A percentile compares a stretch with the other conserved stretches of the same genome.
These are phyloP conservation scores for Cichlasoma orientale DNA, from an alignment of 2,797 vertebrate species.

Conservation along the genomic window DNA sequence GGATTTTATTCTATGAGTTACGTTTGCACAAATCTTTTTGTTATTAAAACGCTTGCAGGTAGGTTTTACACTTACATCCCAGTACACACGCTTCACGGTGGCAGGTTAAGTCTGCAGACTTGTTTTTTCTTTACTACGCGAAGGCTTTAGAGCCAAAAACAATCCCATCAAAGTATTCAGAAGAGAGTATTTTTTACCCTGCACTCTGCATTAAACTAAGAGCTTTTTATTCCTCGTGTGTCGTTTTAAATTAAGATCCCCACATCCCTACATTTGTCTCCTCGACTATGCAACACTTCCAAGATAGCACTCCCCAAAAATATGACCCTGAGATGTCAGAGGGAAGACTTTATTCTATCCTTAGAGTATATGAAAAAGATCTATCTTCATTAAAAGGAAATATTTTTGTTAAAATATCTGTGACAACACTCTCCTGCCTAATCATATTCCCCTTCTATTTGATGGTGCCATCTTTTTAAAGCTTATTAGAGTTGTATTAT, in stretches of 20 bases:
- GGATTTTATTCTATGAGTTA: constrained; percentile 62
- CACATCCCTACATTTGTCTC: constrained; percentile 31
- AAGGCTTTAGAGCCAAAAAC: constrained; percentile 45
- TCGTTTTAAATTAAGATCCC: constrained; percentile 53
- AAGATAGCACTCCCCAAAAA: constrained; percentile 61
- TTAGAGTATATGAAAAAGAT: constrained; percentile 58
- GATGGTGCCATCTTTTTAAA: constrained; percentile 78
- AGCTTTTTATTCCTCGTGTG: constrained; percentile 45
- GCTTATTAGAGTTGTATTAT: constrained; percentile 69
- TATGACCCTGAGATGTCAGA: constrained; percentile 54
- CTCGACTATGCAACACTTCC: constrained; percentile 77
- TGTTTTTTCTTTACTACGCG: constrained; percentile 7
- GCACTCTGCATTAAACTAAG: constrained; percentile 38
- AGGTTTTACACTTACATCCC: constrained; percentile 29
- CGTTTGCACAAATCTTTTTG: constrained; percentile 67
- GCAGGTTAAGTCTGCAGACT: constrained; percentile 13
- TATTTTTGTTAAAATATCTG: constrained; percentile 74
- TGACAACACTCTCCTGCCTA: constrained; percentile 33
- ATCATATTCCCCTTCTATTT: constrained; percentile 62
- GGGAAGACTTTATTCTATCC: constrained; percentile 71
- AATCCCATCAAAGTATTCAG: constrained; percentile 52
- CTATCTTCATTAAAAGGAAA: constrained; percentile 65
- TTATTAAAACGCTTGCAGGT: constrained; percentile 44
- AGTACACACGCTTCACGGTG: constrained; percentile 20
- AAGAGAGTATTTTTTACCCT: constrained; percentile 55